Conservation (phyloP, 2,113 vertebrate species). For the Brachirus orientalis region DNA sequence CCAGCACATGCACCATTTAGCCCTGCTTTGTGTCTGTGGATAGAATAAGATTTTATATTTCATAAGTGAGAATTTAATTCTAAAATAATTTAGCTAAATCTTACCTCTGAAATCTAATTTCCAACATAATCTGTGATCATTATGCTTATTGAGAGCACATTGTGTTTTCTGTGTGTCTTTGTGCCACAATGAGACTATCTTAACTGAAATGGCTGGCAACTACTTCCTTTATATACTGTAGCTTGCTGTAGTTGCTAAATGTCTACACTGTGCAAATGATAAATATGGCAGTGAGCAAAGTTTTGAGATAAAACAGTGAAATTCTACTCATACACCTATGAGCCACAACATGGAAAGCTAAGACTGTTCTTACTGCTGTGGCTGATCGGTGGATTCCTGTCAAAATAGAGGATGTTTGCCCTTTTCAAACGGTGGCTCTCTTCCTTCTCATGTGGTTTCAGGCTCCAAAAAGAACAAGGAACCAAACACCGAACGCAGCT, state of each 20-base stretch:
- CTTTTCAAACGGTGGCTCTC: not conserved
- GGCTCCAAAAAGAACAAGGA: constrained; percentile 94
- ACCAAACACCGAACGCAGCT: constrained; percentile 90
- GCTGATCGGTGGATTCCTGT: not conserved
- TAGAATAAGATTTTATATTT: too few relatives aligned
- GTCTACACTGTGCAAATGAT: not conserved
- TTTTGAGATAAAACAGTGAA: not conserved
- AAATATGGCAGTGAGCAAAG: not conserved
- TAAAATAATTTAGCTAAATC: too few relatives aligned
- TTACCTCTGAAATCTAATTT: too few relatives aligned
- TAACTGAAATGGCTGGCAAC: not conserved
- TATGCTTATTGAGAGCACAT: not conserved
- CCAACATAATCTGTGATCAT: too few relatives aligned
- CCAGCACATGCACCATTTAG: too few relatives aligned
- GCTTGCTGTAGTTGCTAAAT: not conserved
- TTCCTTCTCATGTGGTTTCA: constrained; percentile 64
- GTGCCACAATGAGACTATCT: not conserved
- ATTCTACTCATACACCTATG: not conserved
- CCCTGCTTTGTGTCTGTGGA: too few relatives aligned
- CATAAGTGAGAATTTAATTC: too few relatives aligned
- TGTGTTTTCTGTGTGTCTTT: not conserved
- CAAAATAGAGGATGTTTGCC: not conserved
- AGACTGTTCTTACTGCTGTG: not conserved
- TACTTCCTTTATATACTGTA: constrained; percentile 7
- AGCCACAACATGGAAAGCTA: not conserved